Evolutionary conservation across 2,888 invertebrate genomes (phyloP), one percentile per base, ranked within the genome.

Genomic region (Caenorhabditis imperialis): DNA sequence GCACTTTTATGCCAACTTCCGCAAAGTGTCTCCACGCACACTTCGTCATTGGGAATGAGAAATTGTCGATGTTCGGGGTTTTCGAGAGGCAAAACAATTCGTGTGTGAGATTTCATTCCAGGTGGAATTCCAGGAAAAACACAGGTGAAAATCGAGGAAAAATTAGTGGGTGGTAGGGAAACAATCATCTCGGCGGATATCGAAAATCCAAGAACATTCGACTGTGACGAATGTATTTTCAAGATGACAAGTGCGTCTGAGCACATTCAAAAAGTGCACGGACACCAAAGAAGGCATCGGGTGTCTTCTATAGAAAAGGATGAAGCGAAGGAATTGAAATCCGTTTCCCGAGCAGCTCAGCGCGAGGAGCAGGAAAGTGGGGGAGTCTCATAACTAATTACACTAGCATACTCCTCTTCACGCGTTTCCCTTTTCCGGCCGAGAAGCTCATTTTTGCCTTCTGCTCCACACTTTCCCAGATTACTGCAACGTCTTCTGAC

Each of bases 311-410:
- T 3, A 20, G 18, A n/a, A n/a, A 50, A 48, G 27, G 2, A 10
- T 25, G 14, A 12, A n/a, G n/a, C 14, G 23, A 20, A 40, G 22
- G 40, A 54, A 54, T 50, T 50, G 20, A 51, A 37, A 51, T 51
- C 20, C 38, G 23, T 35, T 22, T 30, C 30, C 10, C 30, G 18
- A n/a, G 10, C 3, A 16, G 40, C 40, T 16, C 40, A 18, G 3
- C 16, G 18, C 8, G 40, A 40, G 27, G 37, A 37, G 23, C 5
- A 12, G 14, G 30, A 27, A 60, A 35, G 20, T 7, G 35, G 40
- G 42, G 33, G 40, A 50, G 50, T 50, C 50, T 65, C 65, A 67
- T 67, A 67, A 67, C 67, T 67, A 67, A 67, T 67, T 67, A 57
- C 50, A 51, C 57, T 44, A 45, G 23, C 45, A n/a, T n/a, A n/a